Conservation (phyloP, 2,113 vertebrate species). For the Ictalurus punctatus region DNA sequence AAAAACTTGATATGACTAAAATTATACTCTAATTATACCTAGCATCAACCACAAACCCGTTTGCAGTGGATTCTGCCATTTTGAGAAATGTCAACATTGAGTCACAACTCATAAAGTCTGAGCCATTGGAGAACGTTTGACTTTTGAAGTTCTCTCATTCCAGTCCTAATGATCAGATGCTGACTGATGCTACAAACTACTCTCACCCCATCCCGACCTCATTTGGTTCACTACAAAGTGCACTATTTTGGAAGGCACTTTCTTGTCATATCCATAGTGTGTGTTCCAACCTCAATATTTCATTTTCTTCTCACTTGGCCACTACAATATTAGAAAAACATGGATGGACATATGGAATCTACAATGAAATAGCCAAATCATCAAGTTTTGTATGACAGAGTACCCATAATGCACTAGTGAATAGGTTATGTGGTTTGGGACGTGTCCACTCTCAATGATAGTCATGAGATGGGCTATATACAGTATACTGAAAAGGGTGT, state of each 20-base stretch:
- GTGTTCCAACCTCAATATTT: neutral
- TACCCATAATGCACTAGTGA: neutral
- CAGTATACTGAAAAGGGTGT: neutral
- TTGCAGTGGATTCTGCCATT: neutral
- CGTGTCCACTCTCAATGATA: neutral
- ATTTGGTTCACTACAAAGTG: neutral
- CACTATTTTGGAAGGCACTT: neutral
- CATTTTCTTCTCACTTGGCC: neutral
- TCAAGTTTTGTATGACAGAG: neutral
- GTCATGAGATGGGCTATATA: neutral
- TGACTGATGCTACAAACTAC: neutral
- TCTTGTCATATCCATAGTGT: neutral
- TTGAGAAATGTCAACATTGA: constrained; percentile 6
- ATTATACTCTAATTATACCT: neutral
- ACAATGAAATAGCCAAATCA: no score
- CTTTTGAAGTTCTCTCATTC: neutral
- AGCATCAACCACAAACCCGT: neutral
- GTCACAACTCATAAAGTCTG: neutral
- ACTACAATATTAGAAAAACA: neutral
- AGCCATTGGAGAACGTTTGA: neutral
- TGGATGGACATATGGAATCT: neutral
- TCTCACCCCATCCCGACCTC: neutral
- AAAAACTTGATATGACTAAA: neutral
- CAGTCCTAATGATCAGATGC: neutral
- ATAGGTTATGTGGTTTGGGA: neutral